Evolutionary conservation across 2,113 vertebrate species (phyloP), one percentile per base, ranked within the genome.

Genomic region (Paracanthobrama guichenoti): DNA sequence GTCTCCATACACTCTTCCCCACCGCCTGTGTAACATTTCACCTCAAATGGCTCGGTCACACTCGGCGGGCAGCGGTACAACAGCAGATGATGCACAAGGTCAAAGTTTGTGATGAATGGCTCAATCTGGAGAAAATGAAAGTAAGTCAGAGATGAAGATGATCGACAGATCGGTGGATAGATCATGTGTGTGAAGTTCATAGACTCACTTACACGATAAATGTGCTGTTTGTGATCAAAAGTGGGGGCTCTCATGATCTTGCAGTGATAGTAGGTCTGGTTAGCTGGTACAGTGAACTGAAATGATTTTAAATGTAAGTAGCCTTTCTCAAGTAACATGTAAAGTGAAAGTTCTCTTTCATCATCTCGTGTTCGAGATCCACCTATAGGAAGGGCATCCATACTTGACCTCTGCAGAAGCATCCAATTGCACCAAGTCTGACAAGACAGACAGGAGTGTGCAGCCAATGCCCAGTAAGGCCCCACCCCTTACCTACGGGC

Each of bases 21-120:
- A n/a, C 0, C 87, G 3, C 88, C 90, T 0, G 0, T 28, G 8
- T 91, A 95, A 90, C 97, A 96, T 0, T 77, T 69, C 0, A 53
- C 69, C 22, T 93, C 87, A 4, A 88, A 91, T 1, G 90, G 75
- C 5, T 90, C n/a, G 0, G 24, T 60, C 0, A 95, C 93, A n/a
- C 14, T 53, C 0, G 93, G 81, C 7, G 93, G 92, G 8, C 96
- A 96, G 57, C 88, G 87, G 0, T 96, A 95, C 42, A 96, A 83
- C 73, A 96, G 84, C 71, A 96, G 91, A 89, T 96, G 96, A 78
- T 96, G 96, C 53, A 95, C 92, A 1, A 95, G 39, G 0, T 94
- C 94, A 50, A 42, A 3, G 1, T 94, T 85, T 59, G 90, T 80
- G 1, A 96, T 79, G 59, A 91, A n/a, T 0, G 94, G 94, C 24